phyloP scores from a whole-genome alignment of 2,113 vertebrate genomes.

The Platysteira castanea region DNA sequence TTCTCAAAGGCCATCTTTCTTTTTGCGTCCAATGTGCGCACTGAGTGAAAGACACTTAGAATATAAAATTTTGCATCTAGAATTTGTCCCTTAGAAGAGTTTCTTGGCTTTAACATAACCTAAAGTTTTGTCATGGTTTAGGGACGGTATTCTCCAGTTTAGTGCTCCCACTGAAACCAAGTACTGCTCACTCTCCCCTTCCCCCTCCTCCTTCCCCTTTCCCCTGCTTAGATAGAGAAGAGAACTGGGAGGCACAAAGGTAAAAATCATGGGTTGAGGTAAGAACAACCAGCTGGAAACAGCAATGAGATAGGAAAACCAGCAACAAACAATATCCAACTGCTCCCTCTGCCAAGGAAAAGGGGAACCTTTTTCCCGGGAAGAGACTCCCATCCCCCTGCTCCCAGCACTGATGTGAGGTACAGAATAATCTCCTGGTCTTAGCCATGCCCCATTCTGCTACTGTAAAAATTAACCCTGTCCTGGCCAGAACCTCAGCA shows the following conservation, averaged over 20 bases:
- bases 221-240: not conserved
- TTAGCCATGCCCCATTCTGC: not conserved
- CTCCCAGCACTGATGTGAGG: not conserved
- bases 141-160: not conserved
- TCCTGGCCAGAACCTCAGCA: not conserved
- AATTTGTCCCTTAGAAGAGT: not conserved
- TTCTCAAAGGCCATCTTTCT: not conserved
- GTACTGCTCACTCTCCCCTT: not conserved
- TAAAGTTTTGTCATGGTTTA: not conserved
- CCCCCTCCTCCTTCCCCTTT: not conserved
- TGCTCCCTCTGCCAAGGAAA: not conserved
- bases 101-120: not conserved
- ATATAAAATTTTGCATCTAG: not conserved
- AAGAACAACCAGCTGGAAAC: not conserved
- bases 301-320: not conserved
- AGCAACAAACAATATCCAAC: not conserved
- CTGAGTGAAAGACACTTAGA: not conserved
- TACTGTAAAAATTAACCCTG: not conserved
- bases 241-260: not conserved
- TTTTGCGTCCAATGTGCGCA: not conserved
- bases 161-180: not conserved
- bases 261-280: fast-evolving
- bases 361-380: not conserved
- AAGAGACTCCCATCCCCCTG: not conserved
- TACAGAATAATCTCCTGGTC: not conserved